Evolutionary conservation across 2,797 vertebrate species (phyloP).

Genomic region (Neopelma chrysocephalum): DNA sequence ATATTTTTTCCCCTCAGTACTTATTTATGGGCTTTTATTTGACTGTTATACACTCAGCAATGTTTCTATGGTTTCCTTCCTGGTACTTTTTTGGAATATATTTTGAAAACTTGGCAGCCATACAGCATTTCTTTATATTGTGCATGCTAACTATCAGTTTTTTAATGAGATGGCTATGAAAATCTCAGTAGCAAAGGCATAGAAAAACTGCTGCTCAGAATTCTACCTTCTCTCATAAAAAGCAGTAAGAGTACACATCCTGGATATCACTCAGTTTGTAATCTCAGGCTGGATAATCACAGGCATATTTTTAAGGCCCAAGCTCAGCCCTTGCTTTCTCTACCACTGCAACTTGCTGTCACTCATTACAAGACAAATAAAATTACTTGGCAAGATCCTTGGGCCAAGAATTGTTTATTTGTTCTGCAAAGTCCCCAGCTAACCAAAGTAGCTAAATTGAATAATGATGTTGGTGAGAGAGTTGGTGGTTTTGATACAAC

Average conservation of each 20-base stretch:
- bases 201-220: not conserved
- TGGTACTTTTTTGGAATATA: not conserved
- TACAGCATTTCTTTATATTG: not conserved
- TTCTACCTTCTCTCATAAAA: not conserved
- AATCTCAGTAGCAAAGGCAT: not conserved
- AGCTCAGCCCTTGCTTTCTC: not conserved
- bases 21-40: not conserved
- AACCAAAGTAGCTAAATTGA: not conserved
- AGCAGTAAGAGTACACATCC: not conserved
- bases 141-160: not conserved
- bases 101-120: not conserved
- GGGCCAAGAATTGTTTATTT: not conserved
- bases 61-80: constrained; percentile 2
- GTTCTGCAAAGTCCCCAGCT: not conserved
- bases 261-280: not conserved
- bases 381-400: not conserved
- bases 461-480: not conserved
- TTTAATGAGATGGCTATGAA: not conserved
- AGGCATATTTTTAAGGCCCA: not conserved
- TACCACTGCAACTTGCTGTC: not conserved
- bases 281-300: not conserved
- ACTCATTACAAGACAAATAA: not conserved
- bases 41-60: not conserved
- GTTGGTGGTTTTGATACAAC: not conserved
- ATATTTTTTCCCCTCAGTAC: not conserved